These are phyloP conservation scores for Portevinia maculata DNA, from an alignment of 2,888 invertebrate genomes.

Conservation along the genomic window DNA sequence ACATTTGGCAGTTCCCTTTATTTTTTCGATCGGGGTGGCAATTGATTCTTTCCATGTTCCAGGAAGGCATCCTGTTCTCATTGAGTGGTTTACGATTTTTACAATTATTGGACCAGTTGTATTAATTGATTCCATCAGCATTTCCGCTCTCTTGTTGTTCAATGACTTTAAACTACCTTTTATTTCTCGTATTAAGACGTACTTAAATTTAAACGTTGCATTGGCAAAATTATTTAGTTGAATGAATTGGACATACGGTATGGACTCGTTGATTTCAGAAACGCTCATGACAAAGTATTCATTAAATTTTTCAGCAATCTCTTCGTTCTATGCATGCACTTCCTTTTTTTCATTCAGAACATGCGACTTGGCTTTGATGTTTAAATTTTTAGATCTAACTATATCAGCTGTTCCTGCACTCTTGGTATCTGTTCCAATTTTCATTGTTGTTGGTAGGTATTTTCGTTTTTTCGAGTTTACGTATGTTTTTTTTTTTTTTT, in stretches of 20 bases:
- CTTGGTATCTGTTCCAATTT: too few species aligned
- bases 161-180: constrained; percentile 1
- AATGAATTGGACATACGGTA: background rate
- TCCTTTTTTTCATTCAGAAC: too few species aligned
- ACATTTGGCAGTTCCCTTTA: background rate
- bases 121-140: background rate
- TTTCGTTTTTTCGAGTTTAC: too few species aligned
- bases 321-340: too few species aligned
- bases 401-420: too few species aligned
- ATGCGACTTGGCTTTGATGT: too few species aligned
- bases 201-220: background rate
- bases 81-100: background rate
- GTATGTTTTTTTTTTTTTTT: too few species aligned
- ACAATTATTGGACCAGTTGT: background rate
- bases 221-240: background rate
- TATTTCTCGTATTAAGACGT: too few species aligned
- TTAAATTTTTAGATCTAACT: too few species aligned
- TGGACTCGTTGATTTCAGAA: background rate
- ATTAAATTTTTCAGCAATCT: too few species aligned
- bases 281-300: constrained; percentile 2
- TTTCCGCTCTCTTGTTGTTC: background rate
- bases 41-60: background rate
- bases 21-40: constrained; percentile 1
- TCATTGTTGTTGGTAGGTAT: too few species aligned
- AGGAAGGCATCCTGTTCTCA: background rate